phyloP scores from a whole-genome alignment of 2,797 vertebrate genomes.

The Salmo trutta region DNA sequence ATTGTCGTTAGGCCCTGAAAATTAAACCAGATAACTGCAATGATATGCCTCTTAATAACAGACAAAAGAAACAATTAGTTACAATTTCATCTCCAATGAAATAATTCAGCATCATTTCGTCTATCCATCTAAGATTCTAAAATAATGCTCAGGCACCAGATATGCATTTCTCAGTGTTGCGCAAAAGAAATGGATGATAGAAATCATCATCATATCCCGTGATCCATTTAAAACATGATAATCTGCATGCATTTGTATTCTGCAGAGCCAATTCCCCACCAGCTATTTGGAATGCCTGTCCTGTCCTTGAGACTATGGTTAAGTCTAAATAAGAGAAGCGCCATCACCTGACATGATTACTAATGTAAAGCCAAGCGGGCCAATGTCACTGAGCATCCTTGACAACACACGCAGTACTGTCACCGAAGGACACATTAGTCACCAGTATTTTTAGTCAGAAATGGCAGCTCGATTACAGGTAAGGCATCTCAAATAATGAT shows the following conservation, averaged over 20 bases:
- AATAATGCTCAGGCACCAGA: slow-evolving; percentile 21
- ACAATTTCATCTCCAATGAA: not conserved
- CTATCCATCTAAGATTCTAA: slow-evolving; percentile 53
- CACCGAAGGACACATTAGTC: slow-evolving; percentile 45
- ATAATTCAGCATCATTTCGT: not conserved
- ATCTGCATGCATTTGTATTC: slow-evolving; percentile 71
- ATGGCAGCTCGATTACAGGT: slow-evolving; percentile 34
- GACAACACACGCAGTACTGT: slow-evolving; percentile 22
- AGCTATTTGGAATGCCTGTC: slow-evolving; percentile 67
- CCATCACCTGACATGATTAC: slow-evolving; percentile 71
- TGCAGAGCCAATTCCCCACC: slow-evolving; percentile 50
- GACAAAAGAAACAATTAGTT: not conserved
- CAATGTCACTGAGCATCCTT: slow-evolving; percentile 62
- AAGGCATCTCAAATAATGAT: slow-evolving; percentile 34
- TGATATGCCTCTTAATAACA: not conserved
- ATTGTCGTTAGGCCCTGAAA: not conserved
- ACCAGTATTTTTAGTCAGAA: slow-evolving; percentile 46
- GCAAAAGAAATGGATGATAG: slow-evolving; percentile 18
- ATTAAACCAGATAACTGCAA: not conserved
- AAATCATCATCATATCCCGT: slow-evolving; percentile 44
- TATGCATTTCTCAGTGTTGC: slow-evolving; percentile 46
- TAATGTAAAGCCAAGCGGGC: slow-evolving; percentile 52
- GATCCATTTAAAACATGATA: slow-evolving; percentile 65
- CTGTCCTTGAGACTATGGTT: slow-evolving; percentile 68
- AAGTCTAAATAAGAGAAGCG: slow-evolving; percentile 66